Evolutionary conservation across 2,113 vertebrate genomes (phyloP), one percentile per base, ranked within the genome.

Genomic region (Mystacornis crossleyi): DNA sequence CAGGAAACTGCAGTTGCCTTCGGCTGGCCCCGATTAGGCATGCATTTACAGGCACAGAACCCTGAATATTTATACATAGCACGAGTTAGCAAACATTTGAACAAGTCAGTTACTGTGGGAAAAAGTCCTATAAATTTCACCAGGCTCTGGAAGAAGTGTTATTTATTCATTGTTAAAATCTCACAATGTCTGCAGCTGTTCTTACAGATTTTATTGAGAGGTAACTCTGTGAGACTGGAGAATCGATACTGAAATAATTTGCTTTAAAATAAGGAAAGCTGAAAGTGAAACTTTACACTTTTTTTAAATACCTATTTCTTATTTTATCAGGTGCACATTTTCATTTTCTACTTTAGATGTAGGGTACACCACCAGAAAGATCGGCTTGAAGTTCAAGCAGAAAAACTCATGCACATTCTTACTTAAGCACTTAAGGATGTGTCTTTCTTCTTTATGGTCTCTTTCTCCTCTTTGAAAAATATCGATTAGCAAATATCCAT

Each of bases 161-260:
- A 86, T 62, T 92, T 95, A 86, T 90, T 95, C 93, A 83, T 96
- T 96, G 95, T 95, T 93, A 89, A 90, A 95, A 66, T 62, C 89
- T 92, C 82, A 70, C 75, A 81, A 55, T 72, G 67, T 71, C 93
- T 92, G 91, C 95, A 95, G 96, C 94, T 93, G 94, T 91, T 95
- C 91, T 47, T 58, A 62, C 47, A 48, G 70, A 78, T 90, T 95
- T 93, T 78, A 90, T 29, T 86, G 75, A 66, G 55, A 33, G 34
- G 64, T 47, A 92, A 40, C 7, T 77, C 48, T 74, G 42, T 47
- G 82, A 84, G 64, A 62, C 82, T 89, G 72, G 72, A 83, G 86
- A 92, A 93, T 83, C 11, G 0, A 86, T 86, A 73, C 64, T 47
- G 71, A 90, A 88, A 77, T 66, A 33, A 82, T 51, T 79, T 55